Percentiles rank a stretch among this genome's conserved stretches.
phyloP scores from a whole-genome alignment of 2,888 invertebrate species.

The Rhopalosiphum nymphaeae region DNA sequence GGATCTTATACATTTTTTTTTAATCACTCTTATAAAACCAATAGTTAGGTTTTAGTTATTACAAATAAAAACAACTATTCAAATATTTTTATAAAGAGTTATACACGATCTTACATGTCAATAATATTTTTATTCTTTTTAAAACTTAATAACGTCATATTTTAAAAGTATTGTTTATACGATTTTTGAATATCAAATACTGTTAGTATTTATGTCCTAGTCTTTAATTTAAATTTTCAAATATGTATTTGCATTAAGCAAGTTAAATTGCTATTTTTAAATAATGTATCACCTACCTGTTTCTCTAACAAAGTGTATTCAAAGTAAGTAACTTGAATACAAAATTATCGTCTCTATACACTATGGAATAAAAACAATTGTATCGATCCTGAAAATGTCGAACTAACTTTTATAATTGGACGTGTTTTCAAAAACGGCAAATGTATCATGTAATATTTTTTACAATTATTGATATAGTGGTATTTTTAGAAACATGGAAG shows the following conservation, averaged over 20 bases:
- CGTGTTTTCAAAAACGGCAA: neutral
- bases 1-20: too few species aligned
- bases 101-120: neutral
- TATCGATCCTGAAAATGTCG: neutral
- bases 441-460: neutral
- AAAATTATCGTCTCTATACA: neutral
- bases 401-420: constrained; percentile 5
- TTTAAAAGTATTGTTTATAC: neutral
- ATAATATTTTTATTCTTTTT: neutral
- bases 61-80: neutral
- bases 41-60: too few species aligned
- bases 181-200: neutral
- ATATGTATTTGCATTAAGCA: neutral
- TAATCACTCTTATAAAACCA: too few species aligned
- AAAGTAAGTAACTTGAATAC: neutral
- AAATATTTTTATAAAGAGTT: neutral
- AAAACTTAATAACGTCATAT: neutral
- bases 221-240: neutral
- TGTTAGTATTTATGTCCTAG: neutral
- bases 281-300: neutral
- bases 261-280: neutral
- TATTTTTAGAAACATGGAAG: neutral
- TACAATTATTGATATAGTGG: neutral
- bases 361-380: neutral
- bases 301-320: neutral